A percentile compares a stretch with the other conserved stretches of the same genome.
Conservation (phyloP, 2,888 invertebrate genomes). For the Cyaniris semiargus region DNA sequence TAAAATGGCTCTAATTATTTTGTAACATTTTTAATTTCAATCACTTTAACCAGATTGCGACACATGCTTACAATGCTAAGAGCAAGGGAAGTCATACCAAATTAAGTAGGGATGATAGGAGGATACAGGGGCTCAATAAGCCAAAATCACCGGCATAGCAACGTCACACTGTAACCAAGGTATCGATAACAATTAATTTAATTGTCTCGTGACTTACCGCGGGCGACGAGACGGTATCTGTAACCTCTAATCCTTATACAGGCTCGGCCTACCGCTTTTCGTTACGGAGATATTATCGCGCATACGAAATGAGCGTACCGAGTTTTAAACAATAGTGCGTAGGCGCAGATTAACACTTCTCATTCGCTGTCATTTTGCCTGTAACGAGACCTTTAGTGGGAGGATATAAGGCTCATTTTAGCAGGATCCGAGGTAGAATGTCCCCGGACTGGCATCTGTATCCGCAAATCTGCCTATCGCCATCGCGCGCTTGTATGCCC, state of each 20-base stretch:
- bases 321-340: conserved; percentile 69
- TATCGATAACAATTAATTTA: conserved; percentile 8
- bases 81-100: too few relatives aligned
- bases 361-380: background rate
- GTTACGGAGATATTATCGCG: conserved; percentile 48
- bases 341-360: conserved; percentile 45
- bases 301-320: conserved; percentile 52
- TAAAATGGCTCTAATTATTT: too few relatives aligned
- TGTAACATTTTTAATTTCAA: too few relatives aligned
- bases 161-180: background rate
- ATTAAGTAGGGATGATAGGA: background rate
- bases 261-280: conserved; percentile 43
- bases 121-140: too few relatives aligned
- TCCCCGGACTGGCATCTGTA: background rate
- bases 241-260: conserved; percentile 45
- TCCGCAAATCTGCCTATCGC: conserved; percentile 8
- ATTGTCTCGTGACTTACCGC: conserved; percentile 27
- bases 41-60: too few relatives aligned
- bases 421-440: background rate
- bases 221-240: conserved; percentile 5
- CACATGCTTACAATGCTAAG: too few relatives aligned
- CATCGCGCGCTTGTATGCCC: background rate
- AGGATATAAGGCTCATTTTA: background rate
- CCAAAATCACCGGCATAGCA: background rate
- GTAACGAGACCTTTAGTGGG: background rate